Conservation (phyloP, 1,140 invertebrate genomes). For the Zaprionus ornatus region DNA sequence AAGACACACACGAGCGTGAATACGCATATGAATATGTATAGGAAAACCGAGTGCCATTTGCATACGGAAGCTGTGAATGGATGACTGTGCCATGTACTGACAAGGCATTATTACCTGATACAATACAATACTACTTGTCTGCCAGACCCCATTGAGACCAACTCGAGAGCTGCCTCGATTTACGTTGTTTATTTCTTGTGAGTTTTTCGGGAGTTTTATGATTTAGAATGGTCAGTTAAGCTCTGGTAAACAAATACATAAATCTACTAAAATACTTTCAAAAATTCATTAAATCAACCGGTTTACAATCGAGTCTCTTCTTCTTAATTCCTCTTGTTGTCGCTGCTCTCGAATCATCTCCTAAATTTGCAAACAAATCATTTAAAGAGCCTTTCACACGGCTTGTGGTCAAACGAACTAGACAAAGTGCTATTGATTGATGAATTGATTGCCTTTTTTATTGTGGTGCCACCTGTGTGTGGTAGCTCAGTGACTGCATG, state of each 20-base stretch:
- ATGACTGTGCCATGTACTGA: constrained; percentile 10
- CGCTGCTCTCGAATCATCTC: constrained; percentile 38
- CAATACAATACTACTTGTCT: not conserved
- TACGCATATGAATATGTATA: constrained; percentile 12
- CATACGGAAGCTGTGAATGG: constrained; percentile 71
- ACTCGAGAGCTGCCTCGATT: not conserved
- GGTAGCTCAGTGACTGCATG: constrained; percentile 47
- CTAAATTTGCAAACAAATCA: constrained; percentile 68
- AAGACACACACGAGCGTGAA: not conserved
- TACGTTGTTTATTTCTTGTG: not conserved
- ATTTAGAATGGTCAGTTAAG: constrained; percentile 8
- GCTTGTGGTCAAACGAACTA: constrained; percentile 30
- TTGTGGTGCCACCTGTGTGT: constrained; percentile 32
- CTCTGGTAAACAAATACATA: constrained; percentile 46
- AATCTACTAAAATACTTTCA: constrained; percentile 71
- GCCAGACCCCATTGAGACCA: constrained; percentile 2
- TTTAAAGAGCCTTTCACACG: constrained; percentile 55
- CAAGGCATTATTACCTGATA: constrained; percentile 16
- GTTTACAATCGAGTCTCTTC: constrained; percentile 49
- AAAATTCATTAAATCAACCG: constrained; percentile 70
- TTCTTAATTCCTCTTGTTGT: constrained; percentile 7
- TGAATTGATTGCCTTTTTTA: constrained; percentile 67
- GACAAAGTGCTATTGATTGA: constrained; percentile 69
- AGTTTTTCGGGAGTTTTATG: constrained; percentile 17
- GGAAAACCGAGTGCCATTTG: constrained; percentile 50